A percentile compares a stretch with the other conserved stretches of the same genome.
These are phyloP conservation scores for Chromobotia macracanthus DNA, from an alignment of 2,797 vertebrate genomes.

Conservation along the genomic window DNA sequence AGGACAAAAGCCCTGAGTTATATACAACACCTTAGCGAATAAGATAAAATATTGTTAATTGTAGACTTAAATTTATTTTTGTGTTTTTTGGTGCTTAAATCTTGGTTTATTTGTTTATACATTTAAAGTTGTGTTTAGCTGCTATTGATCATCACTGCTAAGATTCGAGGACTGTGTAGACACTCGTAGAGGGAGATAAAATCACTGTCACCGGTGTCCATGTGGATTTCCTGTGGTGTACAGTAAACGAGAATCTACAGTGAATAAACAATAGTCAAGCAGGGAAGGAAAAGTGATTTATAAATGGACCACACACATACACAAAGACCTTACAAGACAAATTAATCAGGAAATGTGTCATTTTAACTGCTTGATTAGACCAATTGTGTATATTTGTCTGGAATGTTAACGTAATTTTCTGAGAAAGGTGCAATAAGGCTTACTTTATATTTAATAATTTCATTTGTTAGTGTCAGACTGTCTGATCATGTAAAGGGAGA, in stretches of 20 bases:
- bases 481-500: no score
- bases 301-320: no score
- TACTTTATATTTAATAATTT: neutral
- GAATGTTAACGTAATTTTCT: neutral
- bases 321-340: no score
- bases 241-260: neutral
- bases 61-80: neutral
- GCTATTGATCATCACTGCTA: neutral
- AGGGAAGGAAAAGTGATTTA: neutral
- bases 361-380: neutral
- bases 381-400: conserved; percentile 9
- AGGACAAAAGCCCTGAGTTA: conserved; percentile 22
- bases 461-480: neutral
- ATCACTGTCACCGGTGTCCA: neutral
- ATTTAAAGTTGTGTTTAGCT: neutral
- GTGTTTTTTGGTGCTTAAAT: neutral
- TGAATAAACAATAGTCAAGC: neutral
- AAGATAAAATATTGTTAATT: neutral
- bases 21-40: neutral
- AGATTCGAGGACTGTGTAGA: neutral
- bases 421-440: neutral
- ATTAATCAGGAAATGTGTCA: neutral
- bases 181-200: neutral
- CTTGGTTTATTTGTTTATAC: neutral
- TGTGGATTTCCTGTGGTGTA: neutral